Conservation (phyloP, 2,797 vertebrate genomes). For the Notoglanidium macrostoma region DNA sequence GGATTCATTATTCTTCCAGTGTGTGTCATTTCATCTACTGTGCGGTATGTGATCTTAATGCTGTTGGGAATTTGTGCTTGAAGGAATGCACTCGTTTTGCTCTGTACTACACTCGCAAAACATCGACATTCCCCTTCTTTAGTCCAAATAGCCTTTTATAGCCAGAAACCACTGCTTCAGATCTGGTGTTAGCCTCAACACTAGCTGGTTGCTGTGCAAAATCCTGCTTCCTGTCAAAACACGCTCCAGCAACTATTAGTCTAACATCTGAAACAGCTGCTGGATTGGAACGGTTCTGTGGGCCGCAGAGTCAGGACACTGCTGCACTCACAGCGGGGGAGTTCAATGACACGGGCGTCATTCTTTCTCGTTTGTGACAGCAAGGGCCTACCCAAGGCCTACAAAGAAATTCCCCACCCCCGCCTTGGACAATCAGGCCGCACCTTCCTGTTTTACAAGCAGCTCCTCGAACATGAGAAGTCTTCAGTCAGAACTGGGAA, state of each 20-base stretch:
- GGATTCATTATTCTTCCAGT: not conserved
- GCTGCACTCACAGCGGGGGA: not conserved
- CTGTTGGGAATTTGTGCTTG: not conserved
- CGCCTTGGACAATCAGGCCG: not conserved
- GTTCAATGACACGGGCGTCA: not conserved
- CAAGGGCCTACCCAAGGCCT: not conserved
- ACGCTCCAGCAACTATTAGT: slow-evolving; percentile 19
- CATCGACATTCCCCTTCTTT: not conserved
- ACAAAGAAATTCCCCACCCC: slow-evolving; percentile 1
- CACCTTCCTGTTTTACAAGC: not conserved
- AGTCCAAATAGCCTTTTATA: slow-evolving; percentile 26
- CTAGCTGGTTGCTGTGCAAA: slow-evolving; percentile 7
- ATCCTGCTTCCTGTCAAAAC: slow-evolving; percentile 32
- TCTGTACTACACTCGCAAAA: not conserved
- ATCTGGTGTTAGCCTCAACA: slow-evolving; percentile 39
- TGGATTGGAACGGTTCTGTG: slow-evolving; percentile 9
- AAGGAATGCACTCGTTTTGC: not conserved
- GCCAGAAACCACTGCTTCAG: slow-evolving; percentile 24
- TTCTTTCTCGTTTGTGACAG: not conserved
- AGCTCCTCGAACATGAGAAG: not conserved
- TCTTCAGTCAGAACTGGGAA: not conserved
- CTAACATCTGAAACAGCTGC: slow-evolving; percentile 30
- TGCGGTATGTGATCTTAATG: not conserved
- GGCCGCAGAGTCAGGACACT: not conserved
- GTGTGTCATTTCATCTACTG: not conserved